Evolutionary conservation across 2,113 vertebrate species (phyloP).

Genomic region (Brienomyrus longianalis): DNA sequence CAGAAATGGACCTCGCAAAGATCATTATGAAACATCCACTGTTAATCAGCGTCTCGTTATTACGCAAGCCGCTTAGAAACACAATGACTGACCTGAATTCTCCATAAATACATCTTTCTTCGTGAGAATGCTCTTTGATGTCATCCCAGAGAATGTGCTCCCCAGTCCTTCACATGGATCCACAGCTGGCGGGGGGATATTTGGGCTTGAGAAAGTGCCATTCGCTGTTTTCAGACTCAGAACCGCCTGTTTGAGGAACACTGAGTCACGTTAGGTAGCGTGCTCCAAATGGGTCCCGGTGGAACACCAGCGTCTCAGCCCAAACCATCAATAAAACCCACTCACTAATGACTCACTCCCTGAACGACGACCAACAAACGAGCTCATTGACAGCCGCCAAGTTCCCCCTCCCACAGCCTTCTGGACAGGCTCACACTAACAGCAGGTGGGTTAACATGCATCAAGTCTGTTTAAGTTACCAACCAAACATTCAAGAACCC

Average conservation of each 20-base stretch:
- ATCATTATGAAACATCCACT: not conserved
- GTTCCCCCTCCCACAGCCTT: not conserved
- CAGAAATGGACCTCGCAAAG: not conserved
- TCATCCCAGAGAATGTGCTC: not conserved
- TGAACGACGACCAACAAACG: not conserved
- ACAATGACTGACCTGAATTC: not conserved
- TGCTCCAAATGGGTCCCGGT: conserved; percentile 38
- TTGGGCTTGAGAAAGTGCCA: not conserved
- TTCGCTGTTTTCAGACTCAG: not conserved
- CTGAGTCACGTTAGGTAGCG: conserved; percentile 27
- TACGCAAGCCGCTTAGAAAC: not conserved
- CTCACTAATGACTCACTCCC: conserved; percentile 35
- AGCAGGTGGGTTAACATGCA: not conserved
- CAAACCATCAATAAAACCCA: conserved; percentile 44
- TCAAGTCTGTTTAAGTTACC: not conserved
- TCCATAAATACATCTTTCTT: not conserved
- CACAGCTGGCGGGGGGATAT: not conserved
- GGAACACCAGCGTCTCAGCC: conserved; percentile 29
- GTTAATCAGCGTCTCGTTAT: not conserved
- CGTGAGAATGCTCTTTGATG: not conserved
- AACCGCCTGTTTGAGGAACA: conserved; percentile 2
- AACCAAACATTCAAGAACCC: not conserved
- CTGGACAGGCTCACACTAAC: not conserved
- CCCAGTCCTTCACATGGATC: not conserved
- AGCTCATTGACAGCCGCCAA: conserved; percentile 7